Percentiles rank a stretch among this genome's conserved stretches.
These are phyloP conservation scores for Nephrotoma appendiculata DNA, from an alignment of 2,888 invertebrate genomes.

Conservation along the genomic window DNA sequence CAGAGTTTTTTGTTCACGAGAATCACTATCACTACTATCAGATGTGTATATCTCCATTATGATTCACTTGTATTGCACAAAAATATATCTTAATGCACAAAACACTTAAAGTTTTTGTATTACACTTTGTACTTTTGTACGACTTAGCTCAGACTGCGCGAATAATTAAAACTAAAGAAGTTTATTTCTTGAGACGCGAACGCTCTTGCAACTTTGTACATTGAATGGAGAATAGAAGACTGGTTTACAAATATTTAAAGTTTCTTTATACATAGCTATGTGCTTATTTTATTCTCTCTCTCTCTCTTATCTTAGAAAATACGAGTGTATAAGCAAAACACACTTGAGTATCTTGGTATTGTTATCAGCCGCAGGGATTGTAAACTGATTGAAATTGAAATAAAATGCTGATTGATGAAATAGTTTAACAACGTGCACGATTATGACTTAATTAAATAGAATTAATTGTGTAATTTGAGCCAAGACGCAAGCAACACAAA, in stretches of 20 bases:
- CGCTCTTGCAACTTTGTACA: background rate
- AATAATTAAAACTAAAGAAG: background rate
- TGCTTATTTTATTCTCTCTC: background rate
- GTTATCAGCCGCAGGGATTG: background rate
- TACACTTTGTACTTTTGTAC: background rate
- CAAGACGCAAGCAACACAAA: no score
- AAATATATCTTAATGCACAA: background rate
- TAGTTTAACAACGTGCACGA: no score
- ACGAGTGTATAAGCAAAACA: background rate
- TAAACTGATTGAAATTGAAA: no score
- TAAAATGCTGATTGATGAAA: no score
- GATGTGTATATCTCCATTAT: slow-evolving; percentile 69
- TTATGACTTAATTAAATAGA: no score
- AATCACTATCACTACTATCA: slow-evolving; percentile 70
- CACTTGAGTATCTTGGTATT: background rate
- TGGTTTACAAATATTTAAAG: background rate
- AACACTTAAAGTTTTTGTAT: background rate
- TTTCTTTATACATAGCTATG: background rate
- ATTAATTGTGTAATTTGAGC: no score
- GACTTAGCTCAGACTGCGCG: background rate
- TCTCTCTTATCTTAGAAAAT: background rate
- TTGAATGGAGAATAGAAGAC: background rate
- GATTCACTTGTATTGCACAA: background rate
- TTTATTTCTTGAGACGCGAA: background rate
- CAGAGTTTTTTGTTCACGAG: slow-evolving; percentile 51